Percentiles rank a stretch among this genome's conserved stretches.
phyloP scores from a whole-genome alignment of 1,140 invertebrate species.

The Vanessa tameamea region DNA sequence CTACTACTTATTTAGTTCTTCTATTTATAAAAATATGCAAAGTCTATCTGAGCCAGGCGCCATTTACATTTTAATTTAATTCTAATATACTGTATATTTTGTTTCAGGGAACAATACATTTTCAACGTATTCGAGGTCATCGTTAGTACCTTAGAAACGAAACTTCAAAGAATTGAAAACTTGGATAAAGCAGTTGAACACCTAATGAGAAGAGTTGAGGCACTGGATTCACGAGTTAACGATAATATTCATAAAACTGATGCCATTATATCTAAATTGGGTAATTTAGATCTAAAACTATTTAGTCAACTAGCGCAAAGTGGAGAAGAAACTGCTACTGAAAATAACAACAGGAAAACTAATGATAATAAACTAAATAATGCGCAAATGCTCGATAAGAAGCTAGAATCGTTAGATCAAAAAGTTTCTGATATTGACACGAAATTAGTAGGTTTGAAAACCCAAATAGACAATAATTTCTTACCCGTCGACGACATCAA shows the following conservation, averaged over 20 bases:
- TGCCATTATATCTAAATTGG: conserved; percentile 87
- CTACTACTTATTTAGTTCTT: background rate
- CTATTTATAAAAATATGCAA: no score
- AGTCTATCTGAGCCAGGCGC: no score
- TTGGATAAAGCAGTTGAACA: conserved; percentile 92
- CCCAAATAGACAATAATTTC: conserved; percentile 90
- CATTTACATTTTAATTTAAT: no score
- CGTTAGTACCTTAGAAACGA: conserved; percentile 91
- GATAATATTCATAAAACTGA: conserved; percentile 93
- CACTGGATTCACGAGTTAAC: conserved; percentile 88
- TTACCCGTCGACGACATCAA: conserved; percentile 90
- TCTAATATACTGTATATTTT: conserved; percentile 57
- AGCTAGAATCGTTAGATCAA: conserved; percentile 86
- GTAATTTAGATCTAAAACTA: conserved; percentile 86
- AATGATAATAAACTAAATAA: conserved; percentile 62
- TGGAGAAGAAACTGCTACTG: conserved; percentile 59
- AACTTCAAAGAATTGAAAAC: conserved; percentile 92
- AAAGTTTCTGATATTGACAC: conserved; percentile 91
- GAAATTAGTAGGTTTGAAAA: conserved; percentile 88
- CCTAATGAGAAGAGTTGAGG: conserved; percentile 90
- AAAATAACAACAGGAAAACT: conserved; percentile 56
- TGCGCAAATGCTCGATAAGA: conserved; percentile 81
- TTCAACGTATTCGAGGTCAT: conserved; percentile 94
- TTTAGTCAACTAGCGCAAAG: conserved; percentile 79
- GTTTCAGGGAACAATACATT: conserved; percentile 92